Conservation (phyloP, 2,888 invertebrate species). For the Leptinotarsa haldemani region DNA sequence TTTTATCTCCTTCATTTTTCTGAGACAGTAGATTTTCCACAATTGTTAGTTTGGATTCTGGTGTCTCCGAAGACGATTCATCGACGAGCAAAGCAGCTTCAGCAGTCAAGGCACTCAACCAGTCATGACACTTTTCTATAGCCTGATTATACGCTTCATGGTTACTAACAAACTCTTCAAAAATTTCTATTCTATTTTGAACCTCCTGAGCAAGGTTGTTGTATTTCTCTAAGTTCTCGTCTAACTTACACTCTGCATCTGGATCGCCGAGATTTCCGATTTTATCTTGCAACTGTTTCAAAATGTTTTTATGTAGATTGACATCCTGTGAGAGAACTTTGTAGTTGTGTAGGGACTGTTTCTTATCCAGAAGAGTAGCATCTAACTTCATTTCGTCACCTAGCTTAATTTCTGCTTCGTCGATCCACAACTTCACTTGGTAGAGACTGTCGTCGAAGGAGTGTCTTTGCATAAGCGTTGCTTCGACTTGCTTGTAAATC, state of each 20-base stretch:
- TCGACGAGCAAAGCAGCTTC: slow-evolving; percentile 84
- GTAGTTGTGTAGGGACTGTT: slow-evolving; percentile 84
- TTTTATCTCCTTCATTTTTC: slow-evolving; percentile 78
- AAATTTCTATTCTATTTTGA: slow-evolving; percentile 73
- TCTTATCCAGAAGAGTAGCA: slow-evolving; percentile 88
- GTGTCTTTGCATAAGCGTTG: slow-evolving; percentile 87
- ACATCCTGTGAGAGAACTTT: slow-evolving; percentile 88
- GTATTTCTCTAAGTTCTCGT: slow-evolving; percentile 80
- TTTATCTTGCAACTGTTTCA: slow-evolving; percentile 86
- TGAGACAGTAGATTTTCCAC: slow-evolving; percentile 82
- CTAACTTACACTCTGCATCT: slow-evolving; percentile 80
- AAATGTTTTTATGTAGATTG: slow-evolving; percentile 83
- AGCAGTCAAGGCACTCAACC: slow-evolving; percentile 81
- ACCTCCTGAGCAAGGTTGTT: slow-evolving; percentile 76
- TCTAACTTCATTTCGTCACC: slow-evolving; percentile 78
- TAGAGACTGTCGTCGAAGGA: slow-evolving; percentile 93
- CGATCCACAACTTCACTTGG: slow-evolving; percentile 89
- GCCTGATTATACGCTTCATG: slow-evolving; percentile 86
- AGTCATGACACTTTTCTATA: slow-evolving; percentile 85
- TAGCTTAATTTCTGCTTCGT: slow-evolving; percentile 81
- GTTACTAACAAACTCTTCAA: slow-evolving; percentile 80
- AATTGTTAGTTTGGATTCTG: slow-evolving; percentile 79
- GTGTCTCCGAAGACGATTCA: slow-evolving; percentile 81
- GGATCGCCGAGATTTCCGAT: slow-evolving; percentile 82
- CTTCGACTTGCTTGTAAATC: slow-evolving; percentile 88